Conservation (phyloP, 2,113 vertebrate genomes). For the Pseudolaguvia tuberculata region DNA sequence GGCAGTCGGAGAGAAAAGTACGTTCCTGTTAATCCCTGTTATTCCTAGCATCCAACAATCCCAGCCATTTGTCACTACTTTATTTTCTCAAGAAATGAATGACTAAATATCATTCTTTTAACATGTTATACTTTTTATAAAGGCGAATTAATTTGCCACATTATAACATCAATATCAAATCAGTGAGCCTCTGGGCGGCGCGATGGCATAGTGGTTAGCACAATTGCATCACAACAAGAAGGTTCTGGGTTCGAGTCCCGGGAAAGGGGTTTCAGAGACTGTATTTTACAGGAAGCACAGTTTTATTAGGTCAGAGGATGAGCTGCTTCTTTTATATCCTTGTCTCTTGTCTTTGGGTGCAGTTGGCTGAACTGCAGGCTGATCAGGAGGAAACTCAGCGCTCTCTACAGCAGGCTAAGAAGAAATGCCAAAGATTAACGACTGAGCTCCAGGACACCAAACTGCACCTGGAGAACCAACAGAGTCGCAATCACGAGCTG, state of each 20-base stretch:
- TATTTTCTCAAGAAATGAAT: no score
- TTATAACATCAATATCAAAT: no score
- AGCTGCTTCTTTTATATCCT: background rate
- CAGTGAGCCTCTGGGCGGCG: no score
- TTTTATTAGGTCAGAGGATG: background rate
- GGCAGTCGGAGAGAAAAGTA: constrained; percentile 87
- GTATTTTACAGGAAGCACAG: no score
- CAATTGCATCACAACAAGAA: no score
- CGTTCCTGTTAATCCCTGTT: background rate
- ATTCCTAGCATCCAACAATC: background rate
- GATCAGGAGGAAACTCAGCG: constrained; percentile 90
- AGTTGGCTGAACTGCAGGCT: constrained; percentile 88
- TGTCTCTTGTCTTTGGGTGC: constrained; percentile 9
- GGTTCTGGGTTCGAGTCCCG: no score
- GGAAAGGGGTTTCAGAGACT: no score
- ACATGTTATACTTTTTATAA: no score
- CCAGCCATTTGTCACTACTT: background rate
- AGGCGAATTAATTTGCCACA: no score
- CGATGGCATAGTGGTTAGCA: no score
- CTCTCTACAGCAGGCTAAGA: constrained; percentile 88
- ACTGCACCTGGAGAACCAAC: constrained; percentile 92
- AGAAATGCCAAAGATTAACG: constrained; percentile 87
- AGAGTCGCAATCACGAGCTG: constrained; percentile 92
- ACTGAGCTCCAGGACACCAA: constrained; percentile 94
- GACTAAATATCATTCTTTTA: no score